Evolutionary conservation across 2,888 invertebrate species (phyloP).

Genomic region (Dorcus parallelipipedus): DNA sequence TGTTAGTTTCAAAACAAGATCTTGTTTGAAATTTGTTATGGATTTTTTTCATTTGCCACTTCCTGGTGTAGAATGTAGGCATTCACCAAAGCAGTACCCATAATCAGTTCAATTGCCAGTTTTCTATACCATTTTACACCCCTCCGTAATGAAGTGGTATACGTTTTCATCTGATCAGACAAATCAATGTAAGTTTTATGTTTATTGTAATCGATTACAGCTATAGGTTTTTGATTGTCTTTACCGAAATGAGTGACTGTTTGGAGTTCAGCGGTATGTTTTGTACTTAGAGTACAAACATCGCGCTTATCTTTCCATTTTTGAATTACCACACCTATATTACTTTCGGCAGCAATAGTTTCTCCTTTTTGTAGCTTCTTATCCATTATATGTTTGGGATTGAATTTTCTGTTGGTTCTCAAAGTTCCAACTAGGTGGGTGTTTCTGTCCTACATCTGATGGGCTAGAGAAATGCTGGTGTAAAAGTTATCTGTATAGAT

Average conservation of each 20-base stretch:
- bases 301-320: no score
- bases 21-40: constrained; percentile 7
- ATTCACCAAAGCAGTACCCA: constrained; percentile 15
- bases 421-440: no score
- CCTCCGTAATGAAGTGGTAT: constrained; percentile 27
- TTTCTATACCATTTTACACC: constrained; percentile 17
- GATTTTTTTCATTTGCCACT: constrained; percentile 22
- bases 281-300: no score
- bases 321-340: no score
- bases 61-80: constrained; percentile 20
- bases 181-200: constrained; percentile 17
- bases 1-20: background rate
- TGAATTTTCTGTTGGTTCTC: no score
- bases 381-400: no score
- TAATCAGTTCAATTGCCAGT: constrained; percentile 14
- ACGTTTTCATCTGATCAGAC: constrained; percentile 16
- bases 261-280: no score
- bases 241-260: background rate
- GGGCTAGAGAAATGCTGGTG: no score
- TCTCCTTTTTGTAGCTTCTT: no score
- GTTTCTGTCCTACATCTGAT: no score
- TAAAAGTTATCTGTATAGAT: no score
- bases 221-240: background rate
- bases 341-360: no score
- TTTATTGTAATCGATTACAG: constrained; percentile 10